Conservation (phyloP, 30 jellyfish, hydroid and myxozoan species). For the Sanderia malayensis region DNA sequence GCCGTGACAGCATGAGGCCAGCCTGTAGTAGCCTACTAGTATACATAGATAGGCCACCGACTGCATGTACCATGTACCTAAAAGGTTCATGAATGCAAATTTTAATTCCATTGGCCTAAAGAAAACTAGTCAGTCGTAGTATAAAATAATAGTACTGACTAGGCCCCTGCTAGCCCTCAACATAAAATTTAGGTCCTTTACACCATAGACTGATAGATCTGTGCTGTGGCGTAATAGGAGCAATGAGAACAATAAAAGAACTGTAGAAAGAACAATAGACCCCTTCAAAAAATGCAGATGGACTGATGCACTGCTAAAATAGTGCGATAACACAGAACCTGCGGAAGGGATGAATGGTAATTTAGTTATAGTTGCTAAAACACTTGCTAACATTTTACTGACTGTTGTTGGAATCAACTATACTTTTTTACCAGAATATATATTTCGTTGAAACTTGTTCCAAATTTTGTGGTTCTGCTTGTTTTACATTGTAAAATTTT, state of each 20-base stretch:
- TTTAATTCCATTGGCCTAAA: neutral
- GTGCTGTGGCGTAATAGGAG: neutral
- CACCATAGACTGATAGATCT: slow-evolving; percentile 1
- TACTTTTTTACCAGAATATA: neutral
- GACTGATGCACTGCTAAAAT: no score
- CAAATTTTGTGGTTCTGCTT: neutral
- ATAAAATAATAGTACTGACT: neutral
- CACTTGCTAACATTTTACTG: neutral
- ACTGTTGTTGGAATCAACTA: neutral
- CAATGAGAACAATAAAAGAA: neutral
- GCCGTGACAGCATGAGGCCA: neutral
- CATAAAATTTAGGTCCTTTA: neutral
- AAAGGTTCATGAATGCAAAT: neutral
- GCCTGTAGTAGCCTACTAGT: neutral
- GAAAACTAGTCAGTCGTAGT: neutral
- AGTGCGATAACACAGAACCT: no score
- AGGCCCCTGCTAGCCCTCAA: neutral
- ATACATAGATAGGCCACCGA: neutral
- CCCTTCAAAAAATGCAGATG: neutral
- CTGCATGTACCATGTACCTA: neutral
- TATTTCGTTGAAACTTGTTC: neutral
- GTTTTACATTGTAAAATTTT: neutral
- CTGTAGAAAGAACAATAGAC: neutral
- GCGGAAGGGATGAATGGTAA: no score
- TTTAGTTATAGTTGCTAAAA: no score